These are phyloP conservation scores for Heteractis magnifica DNA, from an alignment of 92 coral and sea anemone species.

Conservation along the genomic window DNA sequence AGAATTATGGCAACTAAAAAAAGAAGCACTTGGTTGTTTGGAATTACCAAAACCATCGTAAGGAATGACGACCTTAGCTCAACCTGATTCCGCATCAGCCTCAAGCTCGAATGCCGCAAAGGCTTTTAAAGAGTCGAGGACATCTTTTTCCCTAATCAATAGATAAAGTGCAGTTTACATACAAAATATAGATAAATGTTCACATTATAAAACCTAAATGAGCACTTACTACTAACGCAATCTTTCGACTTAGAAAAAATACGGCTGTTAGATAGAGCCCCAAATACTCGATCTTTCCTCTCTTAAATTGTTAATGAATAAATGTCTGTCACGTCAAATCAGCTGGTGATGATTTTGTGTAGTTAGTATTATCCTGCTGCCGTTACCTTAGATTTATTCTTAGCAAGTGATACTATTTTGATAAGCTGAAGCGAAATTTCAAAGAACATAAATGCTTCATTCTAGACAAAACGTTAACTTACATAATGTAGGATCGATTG, in stretches of 20 bases:
- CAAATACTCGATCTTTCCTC: not conserved
- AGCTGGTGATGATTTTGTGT: not conserved
- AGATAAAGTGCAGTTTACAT: not conserved
- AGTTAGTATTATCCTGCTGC: constrained; percentile 1
- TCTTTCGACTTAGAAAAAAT: not conserved
- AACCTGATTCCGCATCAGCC: not conserved
- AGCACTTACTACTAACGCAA: not conserved
- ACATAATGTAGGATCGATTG: too few relatives aligned
- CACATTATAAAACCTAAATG: not conserved
- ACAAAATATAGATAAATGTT: not conserved
- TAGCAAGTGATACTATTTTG: constrained; percentile 2
- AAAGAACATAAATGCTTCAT: too few relatives aligned
- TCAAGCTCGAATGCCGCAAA: not conserved
- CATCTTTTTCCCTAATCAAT: not conserved
- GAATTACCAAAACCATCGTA: not conserved
- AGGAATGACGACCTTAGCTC: not conserved
- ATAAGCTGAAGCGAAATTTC: not conserved
- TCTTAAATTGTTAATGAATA: constrained; percentile 10
- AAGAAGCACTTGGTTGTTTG: not conserved
- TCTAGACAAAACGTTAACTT: too few relatives aligned
- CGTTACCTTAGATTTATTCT: not conserved
- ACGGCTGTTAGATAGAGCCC: constrained; percentile 3
- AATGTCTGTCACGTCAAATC: not conserved
- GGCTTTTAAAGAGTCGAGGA: not conserved
- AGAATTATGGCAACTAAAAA: not conserved